Conservation (phyloP, 2,113 vertebrate genomes). For the Gracilinanus agilis region DNA sequence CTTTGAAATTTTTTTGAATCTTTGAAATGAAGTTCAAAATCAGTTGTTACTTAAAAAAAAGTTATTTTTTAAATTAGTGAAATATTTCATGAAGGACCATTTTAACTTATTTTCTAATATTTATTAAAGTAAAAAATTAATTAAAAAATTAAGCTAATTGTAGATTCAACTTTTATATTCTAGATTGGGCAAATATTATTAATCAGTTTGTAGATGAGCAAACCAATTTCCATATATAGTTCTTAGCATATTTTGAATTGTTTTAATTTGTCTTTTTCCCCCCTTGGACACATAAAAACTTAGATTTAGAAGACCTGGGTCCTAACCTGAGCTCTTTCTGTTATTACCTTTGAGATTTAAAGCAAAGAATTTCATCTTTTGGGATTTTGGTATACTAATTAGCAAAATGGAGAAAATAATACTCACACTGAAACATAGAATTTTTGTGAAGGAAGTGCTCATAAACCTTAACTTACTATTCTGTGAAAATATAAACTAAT, state of each 20-base stretch:
- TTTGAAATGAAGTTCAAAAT: background rate
- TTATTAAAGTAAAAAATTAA: background rate
- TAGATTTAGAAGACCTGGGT: background rate
- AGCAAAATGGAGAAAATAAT: background rate
- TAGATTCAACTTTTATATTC: background rate
- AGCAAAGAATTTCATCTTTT: background rate
- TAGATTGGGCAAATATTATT: background rate
- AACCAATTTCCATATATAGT: background rate
- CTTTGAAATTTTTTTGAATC: background rate
- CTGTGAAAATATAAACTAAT: background rate
- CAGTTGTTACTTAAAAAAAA: background rate
- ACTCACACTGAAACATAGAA: background rate
- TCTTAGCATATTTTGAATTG: background rate
- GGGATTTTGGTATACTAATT: background rate
- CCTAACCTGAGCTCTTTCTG: background rate
- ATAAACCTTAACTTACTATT: background rate
- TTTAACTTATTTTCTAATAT: background rate
- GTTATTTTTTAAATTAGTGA: background rate
- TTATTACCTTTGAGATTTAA: background rate
- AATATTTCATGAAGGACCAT: background rate
- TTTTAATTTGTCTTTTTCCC: background rate
- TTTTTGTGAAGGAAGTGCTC: background rate
- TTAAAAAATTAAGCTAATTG: background rate
- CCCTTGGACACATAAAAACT: background rate
- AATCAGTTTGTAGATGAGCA: background rate